Evolutionary conservation across 2,113 vertebrate genomes (phyloP).

Genomic region (Bothrops jararaca): DNA sequence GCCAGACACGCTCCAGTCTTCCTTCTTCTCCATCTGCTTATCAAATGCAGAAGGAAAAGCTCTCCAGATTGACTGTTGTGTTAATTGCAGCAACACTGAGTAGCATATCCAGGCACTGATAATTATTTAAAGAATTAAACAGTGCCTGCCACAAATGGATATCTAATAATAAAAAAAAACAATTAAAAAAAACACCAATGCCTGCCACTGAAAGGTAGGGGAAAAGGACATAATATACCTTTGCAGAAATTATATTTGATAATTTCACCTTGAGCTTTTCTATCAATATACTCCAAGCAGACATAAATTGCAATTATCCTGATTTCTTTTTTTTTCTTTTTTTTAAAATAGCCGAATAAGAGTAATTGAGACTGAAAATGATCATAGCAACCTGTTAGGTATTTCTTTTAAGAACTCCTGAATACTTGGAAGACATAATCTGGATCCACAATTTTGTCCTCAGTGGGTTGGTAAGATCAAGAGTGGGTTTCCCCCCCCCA

Average conservation of each 20-base stretch:
- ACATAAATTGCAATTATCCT: neutral
- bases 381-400: neutral
- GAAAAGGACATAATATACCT: neutral
- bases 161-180: no score
- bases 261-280: neutral
- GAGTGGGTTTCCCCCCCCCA: neutral
- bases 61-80: neutral
- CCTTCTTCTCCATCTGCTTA: neutral
- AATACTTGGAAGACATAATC: neutral
- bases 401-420: neutral
- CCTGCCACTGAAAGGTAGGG: neutral
- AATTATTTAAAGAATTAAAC: neutral
- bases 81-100: neutral
- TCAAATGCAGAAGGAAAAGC: neutral
- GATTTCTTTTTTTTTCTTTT: neutral
- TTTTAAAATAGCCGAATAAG: neutral
- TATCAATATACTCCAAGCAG: neutral
- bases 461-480: neutral
- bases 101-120: neutral
- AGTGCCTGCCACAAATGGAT: neutral
- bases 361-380: neutral
- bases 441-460: neutral
- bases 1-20: neutral
- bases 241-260: neutral
- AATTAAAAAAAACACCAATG: no score